Base-by-base conservation (phyloP, 2,888 invertebrate genomes). In the Dryobotodes eremita region DNA sequence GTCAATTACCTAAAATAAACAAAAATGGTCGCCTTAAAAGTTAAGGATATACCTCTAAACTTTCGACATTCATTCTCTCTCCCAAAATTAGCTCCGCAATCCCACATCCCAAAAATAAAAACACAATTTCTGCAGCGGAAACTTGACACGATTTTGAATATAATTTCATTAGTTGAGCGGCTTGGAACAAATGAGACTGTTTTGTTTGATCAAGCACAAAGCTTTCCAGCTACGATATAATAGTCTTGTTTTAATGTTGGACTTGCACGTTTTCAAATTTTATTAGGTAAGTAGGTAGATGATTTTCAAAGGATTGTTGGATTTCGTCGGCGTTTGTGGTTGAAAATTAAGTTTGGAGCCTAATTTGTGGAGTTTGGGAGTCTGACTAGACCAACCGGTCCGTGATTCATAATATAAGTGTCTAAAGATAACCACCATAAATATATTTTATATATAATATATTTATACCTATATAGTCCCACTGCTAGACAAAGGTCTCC, bases 131-230 rank as follows among this genome's bases (percentile, higher is more conserved):
- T 53, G 70, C 78, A 75, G 20, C 11, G 31, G 68, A 88, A 86
- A 87, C 83, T 70, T 78, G 87, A 87, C 88, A 89, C 87, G 87
- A 85, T 86, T 90, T 89, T 83, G 87, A 90, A 91, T 89, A 89
- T 91, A 84, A 92, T 92, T 92, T 91, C 89, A 92, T 92, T 91
- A 91, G 86, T 84, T 89, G 80, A 75, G 75, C 57, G 50, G 70
- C 78, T 71, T n/a, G 50, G 62, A 69, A 77, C 84, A 88, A 89
- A 90, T 86, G 85, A 89, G 83, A 68, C 83, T 80, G 84, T 89
- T 84, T 88, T 87, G 89, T 90, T 89, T 89, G 83, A 89, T 88
- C 77, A 90, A 85, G 78, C 84, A 82, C 83, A 84, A 86, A 84
- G 83, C 84, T 81, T 75, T 75, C 78, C 61, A 70, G 36, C 71